Base-by-base conservation (phyloP, 2,888 invertebrate species). In the Tanaodytes sp. region DNA sequence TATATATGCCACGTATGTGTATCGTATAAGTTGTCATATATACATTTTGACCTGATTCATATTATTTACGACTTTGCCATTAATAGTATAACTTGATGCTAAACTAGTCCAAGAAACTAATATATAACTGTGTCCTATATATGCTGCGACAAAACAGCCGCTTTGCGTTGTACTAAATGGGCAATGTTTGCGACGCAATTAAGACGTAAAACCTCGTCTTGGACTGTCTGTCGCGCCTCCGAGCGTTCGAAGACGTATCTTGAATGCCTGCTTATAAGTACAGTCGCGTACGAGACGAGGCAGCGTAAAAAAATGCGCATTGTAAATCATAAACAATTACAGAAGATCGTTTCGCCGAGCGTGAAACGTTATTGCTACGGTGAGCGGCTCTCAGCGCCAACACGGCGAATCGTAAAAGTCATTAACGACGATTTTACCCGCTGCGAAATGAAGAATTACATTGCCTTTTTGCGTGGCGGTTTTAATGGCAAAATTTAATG, bases 241-340 rank as follows among this genome's bases (percentile, higher is more conserved):
- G n/a, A n/a, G 27, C 15, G 40, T 45, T 59, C 33, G 59, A 33
- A 59, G 49, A 49, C 59, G 20, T 43, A 19, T 31, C 14, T 2
- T 14, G 8, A 4, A 33, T 19, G 49, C 23, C 19, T 48, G 58
- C 46, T 19, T 46, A 52, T 58, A 58, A 55, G 51, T 52, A 31
- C 8, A 27, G 14, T 16, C 31, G 33, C 27, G 48, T 27, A n/a
- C n/a, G n/a, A n/a, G n/a, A n/a, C n/a, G n/a, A n/a, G n/a, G n/a
- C 46, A 48, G 51, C 48, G 66, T 61, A 61, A 61, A 59, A 66
- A 66, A 61, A n/a, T 55, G 49, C 39, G 27, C 27, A 61, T 55
- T 66, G 61, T 66, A 66, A 66, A 66, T 69, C 64, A 63, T 61
- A 64, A 69, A 69, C 61, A 64, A 69, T 64, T 54, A 59, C 39